Conservation (phyloP, 2,113 vertebrate species). For the Hylia prasina region DNA sequence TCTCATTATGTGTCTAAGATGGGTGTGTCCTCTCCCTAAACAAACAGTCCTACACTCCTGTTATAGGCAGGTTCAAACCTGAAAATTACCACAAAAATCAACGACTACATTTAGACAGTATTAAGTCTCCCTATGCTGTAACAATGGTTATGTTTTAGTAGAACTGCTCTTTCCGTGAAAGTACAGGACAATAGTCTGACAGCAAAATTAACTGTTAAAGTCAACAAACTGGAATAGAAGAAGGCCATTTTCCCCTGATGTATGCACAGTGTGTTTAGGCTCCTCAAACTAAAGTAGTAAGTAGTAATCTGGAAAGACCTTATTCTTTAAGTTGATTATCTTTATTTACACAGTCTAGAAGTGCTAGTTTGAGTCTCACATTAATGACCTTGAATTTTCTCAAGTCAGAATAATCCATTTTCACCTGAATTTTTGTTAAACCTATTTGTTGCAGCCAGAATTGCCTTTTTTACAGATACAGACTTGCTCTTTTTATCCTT, state of each 20-base stretch:
- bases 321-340: background rate
- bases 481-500: background rate
- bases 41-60: fast-evolving
- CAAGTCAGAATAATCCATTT: background rate
- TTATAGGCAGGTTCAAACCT: background rate
- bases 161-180: background rate
- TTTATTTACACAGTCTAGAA: background rate
- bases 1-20: background rate
- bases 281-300: background rate
- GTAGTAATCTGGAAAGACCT: background rate
- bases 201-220: background rate
- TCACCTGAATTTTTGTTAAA: background rate
- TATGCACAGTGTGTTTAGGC: background rate
- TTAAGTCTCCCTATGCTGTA: background rate
- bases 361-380: background rate
- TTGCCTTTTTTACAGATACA: background rate
- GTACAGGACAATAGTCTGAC: background rate
- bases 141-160: background rate
- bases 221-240: background rate
- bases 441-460: background rate
- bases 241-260: background rate
- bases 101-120: background rate
- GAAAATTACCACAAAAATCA: background rate
- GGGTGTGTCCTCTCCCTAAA: background rate
- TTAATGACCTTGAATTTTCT: background rate